These are phyloP conservation scores for Archivesica marissinica DNA, from an alignment of 1,140 invertebrate genomes.

Conservation along the genomic window DNA sequence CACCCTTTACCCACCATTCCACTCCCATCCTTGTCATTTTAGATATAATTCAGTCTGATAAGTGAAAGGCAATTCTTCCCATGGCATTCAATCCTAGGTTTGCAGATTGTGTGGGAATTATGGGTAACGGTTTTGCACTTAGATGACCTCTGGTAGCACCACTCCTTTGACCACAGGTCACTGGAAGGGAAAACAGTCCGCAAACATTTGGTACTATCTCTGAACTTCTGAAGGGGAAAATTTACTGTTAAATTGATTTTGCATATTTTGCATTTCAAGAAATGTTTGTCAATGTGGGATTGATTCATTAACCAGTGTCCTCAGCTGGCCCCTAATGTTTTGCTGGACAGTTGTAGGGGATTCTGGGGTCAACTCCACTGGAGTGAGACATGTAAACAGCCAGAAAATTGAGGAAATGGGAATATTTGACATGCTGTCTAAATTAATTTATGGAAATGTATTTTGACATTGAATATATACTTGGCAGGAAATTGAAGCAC, in stretches of 20 bases:
- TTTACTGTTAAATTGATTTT: conserved; percentile 61
- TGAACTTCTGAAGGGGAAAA: conserved; percentile 7
- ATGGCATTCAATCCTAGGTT: neutral
- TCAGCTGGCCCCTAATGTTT: conserved; percentile 29
- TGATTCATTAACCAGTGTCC: conserved; percentile 15
- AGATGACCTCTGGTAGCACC: neutral
- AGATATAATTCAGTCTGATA: conserved; percentile 16
- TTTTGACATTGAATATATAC: no score
- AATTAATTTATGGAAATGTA: conserved; percentile 33
- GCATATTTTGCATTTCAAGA: conserved; percentile 40
- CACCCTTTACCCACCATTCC: neutral
- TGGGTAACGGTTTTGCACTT: conserved; percentile 20
- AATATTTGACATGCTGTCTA: conserved; percentile 21
- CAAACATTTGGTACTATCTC: neutral
- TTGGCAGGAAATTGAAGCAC: no score
- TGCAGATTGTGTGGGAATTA: conserved; percentile 17
- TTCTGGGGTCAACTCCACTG: conserved; percentile 12
- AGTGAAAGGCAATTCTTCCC: conserved; percentile 27
- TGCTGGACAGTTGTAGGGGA: neutral
- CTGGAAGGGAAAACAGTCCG: conserved; percentile 29
- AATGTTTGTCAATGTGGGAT: conserved; percentile 14
- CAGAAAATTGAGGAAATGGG: conserved; percentile 41
- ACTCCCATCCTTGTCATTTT: conserved; percentile 31
- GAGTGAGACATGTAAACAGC: conserved; percentile 28
- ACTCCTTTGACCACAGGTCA: conserved; percentile 49